phyloP scores from a whole-genome alignment of 2,113 vertebrate genomes.

The Donacobius atricapilla region DNA sequence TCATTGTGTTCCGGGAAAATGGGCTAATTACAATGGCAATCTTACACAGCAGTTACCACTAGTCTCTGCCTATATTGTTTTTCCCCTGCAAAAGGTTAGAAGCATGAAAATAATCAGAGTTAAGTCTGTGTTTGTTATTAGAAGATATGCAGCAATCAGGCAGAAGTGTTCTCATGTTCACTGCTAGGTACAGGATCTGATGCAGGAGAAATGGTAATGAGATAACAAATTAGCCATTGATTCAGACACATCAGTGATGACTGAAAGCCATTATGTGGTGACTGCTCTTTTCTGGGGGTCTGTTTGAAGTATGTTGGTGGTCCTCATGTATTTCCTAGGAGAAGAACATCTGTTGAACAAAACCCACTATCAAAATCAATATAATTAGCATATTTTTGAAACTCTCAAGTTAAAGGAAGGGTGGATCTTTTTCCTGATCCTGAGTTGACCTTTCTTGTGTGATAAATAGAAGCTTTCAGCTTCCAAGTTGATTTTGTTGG shows the following conservation, averaged over 20 bases:
- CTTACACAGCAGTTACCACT: neutral
- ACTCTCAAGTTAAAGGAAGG: neutral
- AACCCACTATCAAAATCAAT: conserved; percentile 18
- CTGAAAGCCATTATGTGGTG: conserved; percentile 33
- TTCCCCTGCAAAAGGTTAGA: neutral
- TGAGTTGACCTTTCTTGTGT: neutral
- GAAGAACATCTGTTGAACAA: conserved; percentile 44
- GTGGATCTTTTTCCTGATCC: neutral
- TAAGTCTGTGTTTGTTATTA: neutral
- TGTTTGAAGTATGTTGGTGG: conserved; percentile 55
- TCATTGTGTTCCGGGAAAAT: neutral
- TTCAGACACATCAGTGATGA: neutral
- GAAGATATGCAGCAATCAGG: neutral
- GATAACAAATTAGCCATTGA: conserved; percentile 39
- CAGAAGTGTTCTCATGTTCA: neutral
- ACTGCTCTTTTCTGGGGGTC: neutral
- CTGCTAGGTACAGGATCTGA: neutral
- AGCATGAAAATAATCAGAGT: neutral
- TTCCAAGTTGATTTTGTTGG: neutral
- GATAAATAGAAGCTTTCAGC: neutral
- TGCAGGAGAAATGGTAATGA: conserved; percentile 18
- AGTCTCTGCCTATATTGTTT: neutral
- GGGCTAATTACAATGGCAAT: neutral
- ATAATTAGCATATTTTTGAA: conserved; percentile 31
- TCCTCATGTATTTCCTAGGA: conserved; percentile 15